Evolutionary conservation across 2,888 invertebrate species (phyloP), one percentile per base, ranked within the genome.

Genomic region (Zygogramma bicolorata): DNA sequence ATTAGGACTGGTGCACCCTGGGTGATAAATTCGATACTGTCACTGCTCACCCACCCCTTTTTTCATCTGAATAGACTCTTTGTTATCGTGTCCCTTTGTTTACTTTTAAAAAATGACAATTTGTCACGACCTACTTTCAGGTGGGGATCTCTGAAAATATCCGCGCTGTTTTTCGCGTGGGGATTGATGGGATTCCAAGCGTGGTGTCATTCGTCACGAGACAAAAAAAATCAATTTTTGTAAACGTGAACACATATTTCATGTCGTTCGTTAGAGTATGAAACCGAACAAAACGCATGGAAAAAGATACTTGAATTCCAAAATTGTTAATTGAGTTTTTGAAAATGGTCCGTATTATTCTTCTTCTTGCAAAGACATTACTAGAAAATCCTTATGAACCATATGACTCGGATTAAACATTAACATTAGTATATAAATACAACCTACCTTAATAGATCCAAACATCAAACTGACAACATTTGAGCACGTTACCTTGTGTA

Each of bases 101-200:
- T 66, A 62, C 62, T 65, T 15, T n/a, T 20, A 68, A 74, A 71
- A 74, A 74, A 69, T 67, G 63, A 71, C 71, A 59, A 71, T 74
- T 74, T 71, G 71, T 74, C 74, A 71, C 71, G 71, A 71, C 66
- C 71, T 71, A 60, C 62, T 70, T 74, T 74, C 66, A 71, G 65
- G 67, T 71, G 25, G 49, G 49, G 59, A 65, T 63, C 42, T 22
- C 63, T 63, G 18, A 63, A 40, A 59, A 67, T 67, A 62, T 53
- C 65, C 38, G 38, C 38, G 49, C 18, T 46, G 27, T 49, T 68
- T 68, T 57, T n/a, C n/a, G 53, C 13, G 34, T 31, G 15, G 27
- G 27, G 68, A 68, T 53, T 53, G 68, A 68, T 68, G 38, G 27
- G 20, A 27, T 27, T 68, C 18, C 18, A 10, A 57, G 57, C 25